A percentile compares a stretch with the other conserved stretches of the same genome.
Conservation (phyloP, 2,888 invertebrate species). For the Drosophila mulleri region DNA sequence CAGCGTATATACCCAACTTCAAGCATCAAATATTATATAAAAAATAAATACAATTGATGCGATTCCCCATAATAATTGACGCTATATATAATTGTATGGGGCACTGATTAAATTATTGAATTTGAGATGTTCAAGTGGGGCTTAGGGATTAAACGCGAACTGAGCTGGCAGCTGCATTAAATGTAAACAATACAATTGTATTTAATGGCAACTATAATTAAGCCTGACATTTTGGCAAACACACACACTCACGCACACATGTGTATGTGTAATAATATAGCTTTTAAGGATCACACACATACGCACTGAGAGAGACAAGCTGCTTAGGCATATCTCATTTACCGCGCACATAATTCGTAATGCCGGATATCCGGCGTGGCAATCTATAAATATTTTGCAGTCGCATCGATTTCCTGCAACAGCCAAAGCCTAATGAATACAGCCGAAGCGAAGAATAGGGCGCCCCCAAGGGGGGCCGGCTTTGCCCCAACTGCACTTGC, state of each 20-base stretch:
- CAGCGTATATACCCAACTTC: background rate
- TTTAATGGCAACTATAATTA: conserved; percentile 31
- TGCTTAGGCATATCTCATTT: conserved; percentile 42
- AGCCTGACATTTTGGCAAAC: conserved; percentile 24
- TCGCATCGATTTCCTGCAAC: conserved; percentile 42
- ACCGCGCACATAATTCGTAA: conserved; percentile 45
- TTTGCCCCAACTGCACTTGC: too few relatives aligned
- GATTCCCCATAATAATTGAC: conserved; percentile 26
- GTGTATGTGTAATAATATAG: background rate
- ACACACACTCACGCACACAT: background rate
- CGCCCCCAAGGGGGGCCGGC: too few relatives aligned
- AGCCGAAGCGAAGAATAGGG: background rate
- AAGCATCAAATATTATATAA: background rate
- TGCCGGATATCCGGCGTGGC: conserved; percentile 59
- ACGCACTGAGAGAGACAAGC: background rate
- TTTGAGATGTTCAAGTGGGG: conserved; percentile 29
- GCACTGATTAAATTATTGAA: conserved; percentile 44
- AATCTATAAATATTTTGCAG: conserved; percentile 51
- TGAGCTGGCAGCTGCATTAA: conserved; percentile 14
- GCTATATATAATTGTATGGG: conserved; percentile 9
- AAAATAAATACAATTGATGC: background rate
- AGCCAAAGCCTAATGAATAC: conserved; percentile 28
- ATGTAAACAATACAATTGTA: conserved; percentile 12
- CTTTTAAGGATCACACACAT: background rate
- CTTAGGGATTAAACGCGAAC: conserved; percentile 16